Percentiles rank a stretch among this genome's conserved stretches.
Evolutionary conservation across 2,797 vertebrate species (phyloP).

Genomic region (Myotis vivesi): DNA sequence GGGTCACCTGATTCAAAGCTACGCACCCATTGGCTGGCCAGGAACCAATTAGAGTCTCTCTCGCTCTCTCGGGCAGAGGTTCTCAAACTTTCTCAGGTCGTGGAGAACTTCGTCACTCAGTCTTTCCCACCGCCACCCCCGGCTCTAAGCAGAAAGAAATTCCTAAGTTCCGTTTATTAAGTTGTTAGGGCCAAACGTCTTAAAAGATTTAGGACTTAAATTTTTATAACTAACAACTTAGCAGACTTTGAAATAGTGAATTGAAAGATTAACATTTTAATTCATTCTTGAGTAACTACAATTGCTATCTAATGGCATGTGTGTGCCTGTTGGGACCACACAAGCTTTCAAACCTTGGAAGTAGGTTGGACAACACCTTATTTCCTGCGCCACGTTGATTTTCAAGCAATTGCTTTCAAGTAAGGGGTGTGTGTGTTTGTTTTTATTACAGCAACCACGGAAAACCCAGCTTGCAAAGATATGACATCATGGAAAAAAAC

Average conservation of each 20-base stretch:
- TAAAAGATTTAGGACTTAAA: background rate
- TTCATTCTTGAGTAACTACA: background rate
- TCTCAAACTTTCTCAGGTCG: background rate
- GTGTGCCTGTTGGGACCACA: background rate
- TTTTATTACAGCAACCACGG: background rate
- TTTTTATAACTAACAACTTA: background rate
- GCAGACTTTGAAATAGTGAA: background rate
- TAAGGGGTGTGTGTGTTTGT: background rate
- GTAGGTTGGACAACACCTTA: background rate
- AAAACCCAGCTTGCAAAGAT: background rate
- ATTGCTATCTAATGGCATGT: background rate
- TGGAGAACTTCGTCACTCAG: fast-evolving
- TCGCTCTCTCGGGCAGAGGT: fast-evolving
- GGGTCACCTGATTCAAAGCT: background rate
- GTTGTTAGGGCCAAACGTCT: background rate
- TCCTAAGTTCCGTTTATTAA: background rate
- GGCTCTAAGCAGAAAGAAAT: background rate
- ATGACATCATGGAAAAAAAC: background rate
- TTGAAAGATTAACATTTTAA: background rate
- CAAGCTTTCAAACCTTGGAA: background rate
- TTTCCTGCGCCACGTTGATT: background rate
- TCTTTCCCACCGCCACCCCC: too few relatives aligned
- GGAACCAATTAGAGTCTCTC: background rate
- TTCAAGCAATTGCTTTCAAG: background rate
- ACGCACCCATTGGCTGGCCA: background rate